phyloP scores from a whole-genome alignment of 2,113 vertebrate species.

The Paedocypris sp. region DNA sequence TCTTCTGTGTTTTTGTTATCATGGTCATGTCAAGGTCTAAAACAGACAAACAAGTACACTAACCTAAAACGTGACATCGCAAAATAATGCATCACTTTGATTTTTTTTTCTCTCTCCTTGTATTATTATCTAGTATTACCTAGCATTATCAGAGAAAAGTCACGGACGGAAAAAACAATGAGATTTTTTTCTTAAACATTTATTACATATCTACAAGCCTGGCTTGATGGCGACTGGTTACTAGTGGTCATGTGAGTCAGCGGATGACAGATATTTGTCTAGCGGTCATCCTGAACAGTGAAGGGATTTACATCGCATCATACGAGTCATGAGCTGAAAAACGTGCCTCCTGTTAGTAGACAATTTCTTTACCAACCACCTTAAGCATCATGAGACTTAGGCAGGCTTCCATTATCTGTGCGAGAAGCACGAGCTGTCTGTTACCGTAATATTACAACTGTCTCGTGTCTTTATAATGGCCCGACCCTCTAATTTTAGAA shows the following conservation, averaged over 20 bases:
- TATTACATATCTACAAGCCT: background rate
- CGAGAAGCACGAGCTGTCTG: conserved; percentile 20
- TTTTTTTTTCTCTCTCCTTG: background rate
- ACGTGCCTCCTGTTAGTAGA: conserved; percentile 19
- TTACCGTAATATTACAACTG: conserved; percentile 1
- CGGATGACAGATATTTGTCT: background rate
- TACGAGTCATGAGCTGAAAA: conserved; percentile 31
- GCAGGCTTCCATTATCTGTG: background rate
- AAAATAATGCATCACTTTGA: background rate
- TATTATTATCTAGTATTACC: too few species aligned
- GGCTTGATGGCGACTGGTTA: background rate
- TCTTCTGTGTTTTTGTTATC: background rate
- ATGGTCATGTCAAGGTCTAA: conserved; percentile 15
- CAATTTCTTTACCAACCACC: background rate
- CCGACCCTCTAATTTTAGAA: background rate
- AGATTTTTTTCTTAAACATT: too few species aligned
- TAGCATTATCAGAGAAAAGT: too few species aligned
- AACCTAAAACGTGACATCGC: background rate
- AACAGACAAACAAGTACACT: background rate
- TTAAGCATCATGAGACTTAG: conserved; percentile 1
- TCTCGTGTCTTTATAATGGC: background rate
- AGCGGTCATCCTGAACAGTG: background rate
- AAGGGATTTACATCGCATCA: background rate
- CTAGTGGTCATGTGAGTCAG: conserved; percentile 22
- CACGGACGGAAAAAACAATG: too few species aligned